phyloP scores from a whole-genome alignment of 2,113 vertebrate genomes.

The Antechinus stuartii region DNA sequence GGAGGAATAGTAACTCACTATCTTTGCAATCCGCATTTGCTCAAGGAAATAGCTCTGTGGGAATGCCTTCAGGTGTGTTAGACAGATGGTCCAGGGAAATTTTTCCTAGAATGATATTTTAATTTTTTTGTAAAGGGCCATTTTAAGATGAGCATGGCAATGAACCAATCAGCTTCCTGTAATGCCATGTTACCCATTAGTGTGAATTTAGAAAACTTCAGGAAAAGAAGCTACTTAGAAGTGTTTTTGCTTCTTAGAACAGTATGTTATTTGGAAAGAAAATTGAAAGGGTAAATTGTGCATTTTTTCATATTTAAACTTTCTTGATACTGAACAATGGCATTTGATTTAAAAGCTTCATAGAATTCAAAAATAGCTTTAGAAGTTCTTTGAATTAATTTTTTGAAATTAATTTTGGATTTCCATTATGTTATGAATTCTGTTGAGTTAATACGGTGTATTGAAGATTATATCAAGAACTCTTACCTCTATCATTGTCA shows the following conservation, averaged over 20 bases:
- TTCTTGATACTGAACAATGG: not conserved
- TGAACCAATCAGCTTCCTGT: not conserved
- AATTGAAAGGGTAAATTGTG: rapidly evolving
- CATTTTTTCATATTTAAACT: not conserved
- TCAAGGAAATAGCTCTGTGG: not conserved
- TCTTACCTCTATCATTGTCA: not conserved
- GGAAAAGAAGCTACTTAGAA: not conserved
- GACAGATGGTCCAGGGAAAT: not conserved
- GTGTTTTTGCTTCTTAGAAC: too few species aligned
- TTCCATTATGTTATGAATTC: not conserved
- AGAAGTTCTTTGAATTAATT: too few species aligned
- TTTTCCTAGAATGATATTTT: not conserved
- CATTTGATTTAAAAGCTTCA: not conserved
- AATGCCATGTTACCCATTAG: rapidly evolving
- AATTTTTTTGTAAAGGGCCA: not conserved
- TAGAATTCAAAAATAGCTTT: not conserved
- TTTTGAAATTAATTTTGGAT: not conserved
- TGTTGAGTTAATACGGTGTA: not conserved
- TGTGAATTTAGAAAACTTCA: not conserved
- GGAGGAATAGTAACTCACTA: rapidly evolving
- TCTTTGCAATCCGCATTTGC: not conserved
- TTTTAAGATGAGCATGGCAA: rapidly evolving
- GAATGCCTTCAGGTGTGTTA: not conserved
- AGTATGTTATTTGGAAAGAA: too few species aligned
- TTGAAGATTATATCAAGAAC: not conserved